phyloP scores from a whole-genome alignment of 2,888 invertebrate genomes.

The Mystacides longicornis region DNA sequence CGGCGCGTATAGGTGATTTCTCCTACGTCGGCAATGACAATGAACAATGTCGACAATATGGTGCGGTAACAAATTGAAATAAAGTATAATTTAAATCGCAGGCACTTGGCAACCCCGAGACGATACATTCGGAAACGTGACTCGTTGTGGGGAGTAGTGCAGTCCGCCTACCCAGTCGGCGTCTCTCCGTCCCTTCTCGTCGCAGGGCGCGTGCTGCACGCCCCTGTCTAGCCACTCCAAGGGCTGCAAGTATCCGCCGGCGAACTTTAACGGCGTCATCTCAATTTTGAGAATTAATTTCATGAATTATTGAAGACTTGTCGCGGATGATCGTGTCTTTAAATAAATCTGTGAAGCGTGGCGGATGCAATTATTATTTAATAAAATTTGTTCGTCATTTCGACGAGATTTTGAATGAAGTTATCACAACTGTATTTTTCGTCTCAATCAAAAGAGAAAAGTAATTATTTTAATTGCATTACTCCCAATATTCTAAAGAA shows the following conservation, averaged over 20 bases:
- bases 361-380: too few species aligned
- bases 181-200: background rate
- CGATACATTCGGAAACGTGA: background rate
- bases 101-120: background rate
- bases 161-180: too few species aligned
- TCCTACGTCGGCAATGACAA: background rate
- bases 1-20: background rate
- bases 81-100: background rate
- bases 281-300: background rate
- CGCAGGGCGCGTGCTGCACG: background rate
- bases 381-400: too few species aligned
- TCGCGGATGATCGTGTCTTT: background rate
- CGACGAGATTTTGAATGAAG: too few species aligned
- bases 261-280: background rate
- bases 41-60: background rate
- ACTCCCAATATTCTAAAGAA: too few species aligned
- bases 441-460: too few species aligned
- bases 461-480: too few species aligned
- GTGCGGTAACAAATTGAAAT: slow-evolving; percentile 1
- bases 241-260: background rate
- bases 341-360: background rate
- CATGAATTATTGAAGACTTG: background rate
- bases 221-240: background rate
- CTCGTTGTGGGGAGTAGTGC: background rate
- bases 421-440: too few species aligned